phyloP scores from a whole-genome alignment of 2,113 vertebrate species.

The Myotis davidii region DNA sequence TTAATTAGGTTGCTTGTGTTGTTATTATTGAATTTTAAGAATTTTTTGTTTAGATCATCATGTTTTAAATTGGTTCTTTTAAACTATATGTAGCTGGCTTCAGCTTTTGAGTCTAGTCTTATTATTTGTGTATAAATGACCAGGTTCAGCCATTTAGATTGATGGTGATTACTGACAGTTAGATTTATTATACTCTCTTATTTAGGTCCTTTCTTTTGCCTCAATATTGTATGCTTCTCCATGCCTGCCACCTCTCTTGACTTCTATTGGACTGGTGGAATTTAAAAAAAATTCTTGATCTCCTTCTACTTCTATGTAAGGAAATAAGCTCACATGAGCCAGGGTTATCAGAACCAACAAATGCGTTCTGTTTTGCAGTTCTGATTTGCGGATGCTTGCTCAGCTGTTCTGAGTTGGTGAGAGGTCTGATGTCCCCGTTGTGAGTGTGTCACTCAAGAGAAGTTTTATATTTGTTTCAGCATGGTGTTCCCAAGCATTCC shows the following conservation, averaged over 20 bases:
- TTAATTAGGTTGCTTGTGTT: neutral
- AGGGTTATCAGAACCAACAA: neutral
- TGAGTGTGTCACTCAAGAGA: slow-evolving; percentile 6
- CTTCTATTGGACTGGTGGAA: neutral
- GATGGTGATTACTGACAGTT: neutral
- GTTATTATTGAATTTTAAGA: neutral
- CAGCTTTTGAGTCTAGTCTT: neutral
- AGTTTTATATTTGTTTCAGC: neutral
- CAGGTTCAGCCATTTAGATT: neutral
- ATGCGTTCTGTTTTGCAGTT: slow-evolving; percentile 17
- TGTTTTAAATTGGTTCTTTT: neutral
- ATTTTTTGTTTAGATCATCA: neutral
- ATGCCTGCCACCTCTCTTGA: neutral
- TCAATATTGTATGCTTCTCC: neutral
- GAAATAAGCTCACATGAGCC: neutral
- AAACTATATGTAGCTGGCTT: neutral
- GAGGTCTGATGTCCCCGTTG: neutral
- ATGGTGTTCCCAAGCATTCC: neutral
- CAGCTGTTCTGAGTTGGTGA: neutral
- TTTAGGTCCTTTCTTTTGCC: neutral
- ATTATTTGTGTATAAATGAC: neutral
- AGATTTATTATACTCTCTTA: neutral
- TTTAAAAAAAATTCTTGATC: neutral
- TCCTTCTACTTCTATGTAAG: neutral
- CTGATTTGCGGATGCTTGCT: slow-evolving; percentile 39